phyloP scores from a whole-genome alignment of 2,113 vertebrate species.

The Oryzias celebensis region DNA sequence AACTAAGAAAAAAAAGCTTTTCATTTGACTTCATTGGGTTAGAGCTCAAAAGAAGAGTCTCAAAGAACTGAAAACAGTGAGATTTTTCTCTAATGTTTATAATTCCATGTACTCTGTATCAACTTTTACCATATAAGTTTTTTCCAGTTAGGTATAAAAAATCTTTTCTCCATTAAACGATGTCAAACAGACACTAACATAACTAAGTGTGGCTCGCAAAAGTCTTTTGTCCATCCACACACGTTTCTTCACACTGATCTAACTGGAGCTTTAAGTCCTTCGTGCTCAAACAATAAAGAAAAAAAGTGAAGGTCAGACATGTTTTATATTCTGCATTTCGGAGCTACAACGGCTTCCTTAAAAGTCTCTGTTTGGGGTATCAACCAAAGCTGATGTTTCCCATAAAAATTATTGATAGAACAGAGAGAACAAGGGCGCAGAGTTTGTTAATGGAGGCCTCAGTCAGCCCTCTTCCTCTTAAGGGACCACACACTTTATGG shows the following conservation, averaged over 20 bases:
- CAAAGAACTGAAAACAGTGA: not conserved
- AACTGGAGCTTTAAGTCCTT: constrained; percentile 57
- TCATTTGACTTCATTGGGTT: too few species aligned
- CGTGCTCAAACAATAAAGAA: constrained; percentile 37
- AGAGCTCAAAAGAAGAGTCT: not conserved
- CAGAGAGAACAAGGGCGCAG: constrained; percentile 28
- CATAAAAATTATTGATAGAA: constrained; percentile 63
- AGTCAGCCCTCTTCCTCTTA: constrained; percentile 45
- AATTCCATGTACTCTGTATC: constrained; percentile 65
- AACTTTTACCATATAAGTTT: constrained; percentile 67
- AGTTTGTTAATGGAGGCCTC: constrained; percentile 54
- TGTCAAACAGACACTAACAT: constrained; percentile 64
- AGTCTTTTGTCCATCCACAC: constrained; percentile 50
- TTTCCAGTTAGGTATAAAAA: constrained; percentile 72
- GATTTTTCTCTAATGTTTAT: constrained; percentile 58
- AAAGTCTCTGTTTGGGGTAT: constrained; percentile 72
- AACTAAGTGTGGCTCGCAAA: constrained; percentile 69
- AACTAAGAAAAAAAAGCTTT: too few species aligned
- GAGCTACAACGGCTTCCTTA: constrained; percentile 65
- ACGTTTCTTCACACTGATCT: constrained; percentile 53
- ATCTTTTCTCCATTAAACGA: constrained; percentile 69
- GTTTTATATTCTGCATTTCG: constrained; percentile 61
- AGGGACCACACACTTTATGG: constrained; percentile 58
- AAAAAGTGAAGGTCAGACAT: constrained; percentile 30
- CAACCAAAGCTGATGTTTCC: constrained; percentile 51